Base-by-base conservation (phyloP, 2,888 invertebrate genomes). In the Drosophila mayaguana region DNA sequence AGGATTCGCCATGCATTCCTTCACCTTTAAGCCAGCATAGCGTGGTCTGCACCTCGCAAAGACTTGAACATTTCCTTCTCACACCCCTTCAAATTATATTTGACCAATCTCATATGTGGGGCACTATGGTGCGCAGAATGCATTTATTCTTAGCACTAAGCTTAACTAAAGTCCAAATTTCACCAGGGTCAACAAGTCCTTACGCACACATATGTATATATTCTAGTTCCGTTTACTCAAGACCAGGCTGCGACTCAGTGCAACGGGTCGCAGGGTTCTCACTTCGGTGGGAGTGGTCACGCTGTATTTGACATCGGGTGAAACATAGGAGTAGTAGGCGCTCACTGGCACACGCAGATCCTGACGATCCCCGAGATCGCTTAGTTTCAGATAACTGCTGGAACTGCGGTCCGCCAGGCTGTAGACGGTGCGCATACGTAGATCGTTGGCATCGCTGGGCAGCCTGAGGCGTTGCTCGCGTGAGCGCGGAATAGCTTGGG, bases 261-360 rank as follows among this genome's bases (percentile, higher is more conserved):
- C 91, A 40, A 92, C 80, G 8, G 92, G 88, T 3, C 81, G 88
- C n/a, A 85, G 60, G 22, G 73, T 76, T 25, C 90, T 80, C 16
- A 91, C 75, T 14, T 91, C 81, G 22, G 91, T 90, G 63, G 92
- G 91, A 25, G 91, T 91, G 63, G 90, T 82, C 38, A 92, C 87
- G 18, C 91, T 92, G 55, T 91, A 92, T 45, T 90, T 90, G 57
- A 88, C 83, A 62, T 61, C 83, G 57, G 92, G 92, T 20, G 90
- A 83, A 12, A 85, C 66, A 34, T 92, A 88, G 1, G 91, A 88
- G 11, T 92, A 88, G 55, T 92, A 92, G 36, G 92, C 83, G 28
- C 88, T 78, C 1, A 90, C 75, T 5, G 92, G 92, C 6, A 91
- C 76, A 4, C 89, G 90, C 42, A 91, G 57, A 1, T 85, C 78